Evolutionary conservation across 2,113 vertebrate genomes (phyloP).

Genomic region (Microcebus griseorufus): DNA sequence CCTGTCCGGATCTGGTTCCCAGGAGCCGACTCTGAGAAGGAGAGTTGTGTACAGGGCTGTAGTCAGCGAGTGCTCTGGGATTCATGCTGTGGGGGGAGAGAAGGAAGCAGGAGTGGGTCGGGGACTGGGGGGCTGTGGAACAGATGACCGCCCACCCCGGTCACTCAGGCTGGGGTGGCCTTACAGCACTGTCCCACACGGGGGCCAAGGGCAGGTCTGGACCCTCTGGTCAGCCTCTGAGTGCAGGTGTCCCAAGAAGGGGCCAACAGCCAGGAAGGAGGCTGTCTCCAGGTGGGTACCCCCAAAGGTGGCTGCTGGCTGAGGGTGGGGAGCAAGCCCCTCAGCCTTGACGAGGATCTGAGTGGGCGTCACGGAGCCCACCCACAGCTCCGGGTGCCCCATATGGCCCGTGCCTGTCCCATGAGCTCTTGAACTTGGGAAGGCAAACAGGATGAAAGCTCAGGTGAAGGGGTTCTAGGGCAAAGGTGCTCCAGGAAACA

Average conservation of each 20-base stretch:
- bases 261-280: accelerated
- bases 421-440: too few relatives aligned
- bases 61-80: background rate
- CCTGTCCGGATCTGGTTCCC: background rate
- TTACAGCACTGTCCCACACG: background rate
- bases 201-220: background rate
- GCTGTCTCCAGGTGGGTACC: background rate
- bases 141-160: background rate
- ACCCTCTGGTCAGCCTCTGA: background rate
- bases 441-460: background rate
- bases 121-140: accelerated
- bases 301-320: accelerated
- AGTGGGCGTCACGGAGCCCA: background rate
- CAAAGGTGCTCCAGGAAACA: background rate
- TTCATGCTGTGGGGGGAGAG: background rate
- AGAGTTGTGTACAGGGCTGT: background rate
- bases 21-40: background rate
- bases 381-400: accelerated
- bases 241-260: background rate
- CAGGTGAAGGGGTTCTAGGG: background rate
- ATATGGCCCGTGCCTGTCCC: background rate
- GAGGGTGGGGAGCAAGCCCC: background rate
- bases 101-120: background rate
- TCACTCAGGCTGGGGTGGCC: background rate
- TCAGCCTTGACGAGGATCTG: background rate